Conservation (phyloP, 2,113 vertebrate species). For the Catagonus wagneri region DNA sequence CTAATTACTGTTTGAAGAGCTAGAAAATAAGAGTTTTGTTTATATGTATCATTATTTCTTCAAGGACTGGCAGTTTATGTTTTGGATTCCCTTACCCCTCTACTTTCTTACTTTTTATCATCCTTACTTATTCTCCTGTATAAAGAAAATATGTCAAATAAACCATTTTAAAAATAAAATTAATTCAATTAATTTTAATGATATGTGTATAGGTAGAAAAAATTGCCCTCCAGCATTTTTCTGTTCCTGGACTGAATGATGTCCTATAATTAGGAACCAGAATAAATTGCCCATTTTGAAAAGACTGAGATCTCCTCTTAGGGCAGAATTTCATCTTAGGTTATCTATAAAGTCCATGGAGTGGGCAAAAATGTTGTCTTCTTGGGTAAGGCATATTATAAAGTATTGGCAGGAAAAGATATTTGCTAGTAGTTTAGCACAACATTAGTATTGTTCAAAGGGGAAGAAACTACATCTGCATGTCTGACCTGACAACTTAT, state of each 20-base stretch:
- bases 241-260: not conserved
- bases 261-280: not conserved
- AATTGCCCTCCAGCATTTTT: not conserved
- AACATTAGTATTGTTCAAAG: not conserved
- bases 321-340: not conserved
- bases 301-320: not conserved
- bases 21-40: slow-evolving; percentile 26
- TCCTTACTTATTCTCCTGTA: not conserved
- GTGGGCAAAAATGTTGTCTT: not conserved
- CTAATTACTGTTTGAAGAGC: slow-evolving; percentile 23
- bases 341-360: not conserved
- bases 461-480: not conserved
- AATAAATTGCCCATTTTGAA: slow-evolving; percentile 20
- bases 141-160: slow-evolving; percentile 20
- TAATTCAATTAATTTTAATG: slow-evolving; percentile 3
- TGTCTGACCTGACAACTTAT: not conserved
- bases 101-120: not conserved
- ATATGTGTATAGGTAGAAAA: not conserved
- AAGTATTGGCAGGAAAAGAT: not conserved
- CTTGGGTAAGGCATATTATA: slow-evolving; percentile 18
- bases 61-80: not conserved
- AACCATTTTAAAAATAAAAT: not conserved
- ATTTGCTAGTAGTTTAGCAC: not conserved
- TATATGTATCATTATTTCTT: not conserved
- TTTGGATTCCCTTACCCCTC: not conserved